These are phyloP conservation scores for Melipona quadrifasciata DNA, from an alignment of 1,140 invertebrate genomes.

Conservation along the genomic window DNA sequence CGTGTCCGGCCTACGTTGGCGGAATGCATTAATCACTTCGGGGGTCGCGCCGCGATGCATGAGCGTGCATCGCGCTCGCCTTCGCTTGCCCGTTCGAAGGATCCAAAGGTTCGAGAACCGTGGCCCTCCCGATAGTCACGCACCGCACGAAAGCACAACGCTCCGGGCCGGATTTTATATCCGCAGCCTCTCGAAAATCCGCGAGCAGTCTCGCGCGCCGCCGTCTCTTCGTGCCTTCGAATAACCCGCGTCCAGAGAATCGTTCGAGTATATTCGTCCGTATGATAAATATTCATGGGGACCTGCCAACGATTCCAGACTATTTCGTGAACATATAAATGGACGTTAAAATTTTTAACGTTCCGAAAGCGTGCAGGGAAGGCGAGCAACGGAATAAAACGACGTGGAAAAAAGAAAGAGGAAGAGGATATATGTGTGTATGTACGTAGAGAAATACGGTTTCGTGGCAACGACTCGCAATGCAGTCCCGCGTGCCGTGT, in stretches of 20 bases:
- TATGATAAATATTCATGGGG: conserved; percentile 42
- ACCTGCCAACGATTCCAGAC: background rate
- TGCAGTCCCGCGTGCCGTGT: background rate
- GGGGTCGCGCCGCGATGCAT: conserved; percentile 35
- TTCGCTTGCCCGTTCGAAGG: conserved; percentile 6
- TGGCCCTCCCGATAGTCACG: conserved; percentile 52
- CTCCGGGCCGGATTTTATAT: background rate
- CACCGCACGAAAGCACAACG: conserved; percentile 51
- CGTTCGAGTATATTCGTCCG: background rate
- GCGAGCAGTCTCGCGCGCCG: background rate
- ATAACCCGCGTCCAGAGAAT: background rate
- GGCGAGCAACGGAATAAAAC: background rate
- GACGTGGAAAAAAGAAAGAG: background rate
- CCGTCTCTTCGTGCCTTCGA: background rate
- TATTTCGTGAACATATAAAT: conserved; percentile 39
- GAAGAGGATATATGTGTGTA: background rate
- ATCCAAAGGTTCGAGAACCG: background rate
- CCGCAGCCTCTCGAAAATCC: conserved; percentile 24
- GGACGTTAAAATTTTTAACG: conserved; percentile 45
- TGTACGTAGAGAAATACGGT: background rate
- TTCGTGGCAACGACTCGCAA: background rate
- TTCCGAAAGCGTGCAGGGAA: background rate
- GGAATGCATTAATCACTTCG: conserved; percentile 72
- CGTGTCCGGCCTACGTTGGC: conserved; percentile 68
- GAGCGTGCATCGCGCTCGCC: conserved; percentile 57